A percentile compares a stretch with the other conserved stretches of the same genome.
Evolutionary conservation across 2,888 invertebrate species (phyloP).

Genomic region (Ptilodon capucinus): DNA sequence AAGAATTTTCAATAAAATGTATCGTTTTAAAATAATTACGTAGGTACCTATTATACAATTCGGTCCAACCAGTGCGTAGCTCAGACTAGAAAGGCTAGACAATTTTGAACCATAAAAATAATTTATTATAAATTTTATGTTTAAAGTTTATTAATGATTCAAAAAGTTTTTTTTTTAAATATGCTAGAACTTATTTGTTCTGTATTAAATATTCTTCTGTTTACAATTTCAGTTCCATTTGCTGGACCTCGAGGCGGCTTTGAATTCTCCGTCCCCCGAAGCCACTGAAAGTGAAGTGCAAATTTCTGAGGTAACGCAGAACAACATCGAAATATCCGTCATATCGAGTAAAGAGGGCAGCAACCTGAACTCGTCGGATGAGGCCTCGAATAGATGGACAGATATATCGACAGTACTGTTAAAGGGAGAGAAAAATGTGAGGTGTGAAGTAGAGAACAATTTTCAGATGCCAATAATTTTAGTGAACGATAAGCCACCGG

Average conservation of each 20-base stretch:
- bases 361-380: conserved; percentile 49
- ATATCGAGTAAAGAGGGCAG: conserved; percentile 52
- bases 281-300: conserved; percentile 47
- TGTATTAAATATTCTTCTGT: not conserved
- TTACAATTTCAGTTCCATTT: conserved; percentile 49
- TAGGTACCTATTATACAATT: conserved; percentile 10
- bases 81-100: not conserved
- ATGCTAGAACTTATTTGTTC: not conserved
- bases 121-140: not conserved
- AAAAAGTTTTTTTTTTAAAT: not conserved
- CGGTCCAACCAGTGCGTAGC: conserved; percentile 1
- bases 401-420: conserved; percentile 45
- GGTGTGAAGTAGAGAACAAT: conserved; percentile 36
- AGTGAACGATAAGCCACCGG: conserved; percentile 69
- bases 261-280: conserved; percentile 40
- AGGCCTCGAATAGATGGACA: conserved; percentile 40
- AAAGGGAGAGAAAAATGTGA: conserved; percentile 44
- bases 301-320: conserved; percentile 47
- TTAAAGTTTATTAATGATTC: not conserved
- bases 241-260: conserved; percentile 65
- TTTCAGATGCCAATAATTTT: conserved; percentile 66
- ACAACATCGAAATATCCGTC: conserved; percentile 55
- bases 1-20: conserved; percentile 28
- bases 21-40: conserved; percentile 17
- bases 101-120: not conserved